phyloP scores from a whole-genome alignment of 2,113 vertebrate genomes.

The Gavialis gangeticus region DNA sequence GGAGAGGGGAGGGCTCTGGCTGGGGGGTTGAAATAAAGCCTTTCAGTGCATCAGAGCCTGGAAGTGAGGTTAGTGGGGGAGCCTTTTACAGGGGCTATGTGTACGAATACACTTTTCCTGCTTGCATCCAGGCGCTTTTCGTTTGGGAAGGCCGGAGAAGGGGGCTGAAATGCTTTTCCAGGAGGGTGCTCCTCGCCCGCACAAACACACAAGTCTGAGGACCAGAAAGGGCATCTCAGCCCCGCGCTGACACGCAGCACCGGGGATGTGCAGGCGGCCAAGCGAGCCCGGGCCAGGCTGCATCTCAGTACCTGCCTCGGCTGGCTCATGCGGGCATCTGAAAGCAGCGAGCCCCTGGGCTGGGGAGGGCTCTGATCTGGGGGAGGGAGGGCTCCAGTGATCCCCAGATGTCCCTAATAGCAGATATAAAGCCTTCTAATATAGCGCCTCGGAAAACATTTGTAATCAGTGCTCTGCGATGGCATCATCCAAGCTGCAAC shows the following conservation, averaged over 20 bases:
- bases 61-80: not conserved
- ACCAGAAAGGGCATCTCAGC: not conserved
- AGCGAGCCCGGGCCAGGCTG: not conserved
- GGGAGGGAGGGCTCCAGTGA: conserved; percentile 23
- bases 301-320: rapidly evolving
- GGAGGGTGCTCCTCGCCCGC: not conserved
- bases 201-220: rapidly evolving
- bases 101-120: conserved; percentile 40
- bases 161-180: rapidly evolving
- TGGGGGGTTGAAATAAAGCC: conserved; percentile 10
- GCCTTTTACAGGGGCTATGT: conserved; percentile 46
- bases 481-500: conserved; percentile 78
- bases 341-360: not conserved
- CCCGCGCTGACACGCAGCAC: no score
- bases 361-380: no score
- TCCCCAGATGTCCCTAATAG: conserved; percentile 83
- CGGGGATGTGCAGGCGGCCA: rapidly evolving
- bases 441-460: conserved; percentile 83
- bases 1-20: not conserved
- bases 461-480: conserved; percentile 81
- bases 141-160: not conserved
- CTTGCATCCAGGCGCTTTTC: not conserved
- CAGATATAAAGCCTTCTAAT: conserved; percentile 82
- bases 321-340: not conserved
- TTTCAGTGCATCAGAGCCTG: conserved; percentile 33